A percentile compares a stretch with the other conserved stretches of the same genome.
Evolutionary conservation across 2,888 invertebrate genomes (phyloP).

Genomic region (Andricus curvator): DNA sequence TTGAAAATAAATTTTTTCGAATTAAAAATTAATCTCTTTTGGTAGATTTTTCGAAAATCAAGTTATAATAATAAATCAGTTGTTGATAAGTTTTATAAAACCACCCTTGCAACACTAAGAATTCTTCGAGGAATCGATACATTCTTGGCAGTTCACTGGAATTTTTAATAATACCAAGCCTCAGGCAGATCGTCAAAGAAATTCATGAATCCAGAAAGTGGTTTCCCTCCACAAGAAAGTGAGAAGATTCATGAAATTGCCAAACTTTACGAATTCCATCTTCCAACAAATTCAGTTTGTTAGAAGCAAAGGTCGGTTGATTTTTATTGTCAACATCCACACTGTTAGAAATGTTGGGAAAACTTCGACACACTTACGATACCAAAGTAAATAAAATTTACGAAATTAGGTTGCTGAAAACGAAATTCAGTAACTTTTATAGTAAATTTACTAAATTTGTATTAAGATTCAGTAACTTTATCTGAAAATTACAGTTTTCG

Average conservation of each 20-base stretch:
- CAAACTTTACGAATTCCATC: neutral
- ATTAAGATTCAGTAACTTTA: too few species aligned
- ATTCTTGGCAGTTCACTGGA: constrained; percentile 17
- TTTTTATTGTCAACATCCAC: neutral
- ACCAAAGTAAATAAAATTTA: too few species aligned
- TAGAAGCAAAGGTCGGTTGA: neutral
- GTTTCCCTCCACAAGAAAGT: neutral
- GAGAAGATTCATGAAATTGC: neutral
- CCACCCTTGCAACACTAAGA: neutral
- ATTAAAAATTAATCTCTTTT: too few species aligned
- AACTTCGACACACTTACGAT: too few species aligned
- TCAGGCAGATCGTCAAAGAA: constrained; percentile 5
- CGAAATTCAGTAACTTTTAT: too few species aligned
- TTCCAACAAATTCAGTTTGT: neutral
- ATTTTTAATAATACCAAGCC: constrained; percentile 32
- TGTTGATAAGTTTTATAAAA: neutral
- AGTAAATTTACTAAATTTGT: too few species aligned
- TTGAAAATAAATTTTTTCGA: too few species aligned
- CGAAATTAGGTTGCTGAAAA: too few species aligned
- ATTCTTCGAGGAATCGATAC: constrained; percentile 14
- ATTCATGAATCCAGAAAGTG: neutral
- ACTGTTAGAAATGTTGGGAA: too few species aligned
- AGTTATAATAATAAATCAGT: neutral
- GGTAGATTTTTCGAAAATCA: too few species aligned
- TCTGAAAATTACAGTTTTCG: too few species aligned